These are phyloP conservation scores for Xiphophorus couchianus DNA, from an alignment of 2,113 vertebrate species.

Conservation along the genomic window DNA sequence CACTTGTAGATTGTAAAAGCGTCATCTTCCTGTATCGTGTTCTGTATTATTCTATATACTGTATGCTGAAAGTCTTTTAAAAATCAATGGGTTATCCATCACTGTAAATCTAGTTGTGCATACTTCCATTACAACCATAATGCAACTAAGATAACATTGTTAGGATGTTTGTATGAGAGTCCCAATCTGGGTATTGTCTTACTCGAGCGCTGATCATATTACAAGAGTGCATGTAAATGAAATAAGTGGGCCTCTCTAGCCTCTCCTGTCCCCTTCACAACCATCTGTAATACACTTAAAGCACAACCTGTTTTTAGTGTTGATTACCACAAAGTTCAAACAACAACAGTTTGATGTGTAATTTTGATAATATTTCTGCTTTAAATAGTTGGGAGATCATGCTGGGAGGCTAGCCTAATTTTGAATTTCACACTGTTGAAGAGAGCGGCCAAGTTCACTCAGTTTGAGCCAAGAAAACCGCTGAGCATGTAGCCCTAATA, in stretches of 20 bases:
- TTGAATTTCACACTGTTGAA: too few relatives aligned
- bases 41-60: neutral
- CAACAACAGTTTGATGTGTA: neutral
- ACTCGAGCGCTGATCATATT: constrained; percentile 47
- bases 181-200: constrained; percentile 52
- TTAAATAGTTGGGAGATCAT: neutral
- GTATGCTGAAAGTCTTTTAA: constrained; percentile 14
- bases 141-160: constrained; percentile 48
- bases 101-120: constrained; percentile 39
- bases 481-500: too few relatives aligned
- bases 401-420: neutral
- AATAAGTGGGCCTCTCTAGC: constrained; percentile 20
- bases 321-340: neutral
- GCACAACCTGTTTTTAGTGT: neutral
- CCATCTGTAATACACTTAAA: neutral
- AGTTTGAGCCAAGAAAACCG: too few relatives aligned
- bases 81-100: constrained; percentile 31
- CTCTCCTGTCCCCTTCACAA: constrained; percentile 12
- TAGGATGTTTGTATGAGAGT: constrained; percentile 49
- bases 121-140: constrained; percentile 35
- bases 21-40: neutral
- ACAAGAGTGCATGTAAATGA: constrained; percentile 44
- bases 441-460: too few relatives aligned
- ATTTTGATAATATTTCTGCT: neutral
- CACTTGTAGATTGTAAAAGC: neutral